phyloP scores from a whole-genome alignment of 2,797 vertebrate genomes.

The Bufotes viridis region DNA sequence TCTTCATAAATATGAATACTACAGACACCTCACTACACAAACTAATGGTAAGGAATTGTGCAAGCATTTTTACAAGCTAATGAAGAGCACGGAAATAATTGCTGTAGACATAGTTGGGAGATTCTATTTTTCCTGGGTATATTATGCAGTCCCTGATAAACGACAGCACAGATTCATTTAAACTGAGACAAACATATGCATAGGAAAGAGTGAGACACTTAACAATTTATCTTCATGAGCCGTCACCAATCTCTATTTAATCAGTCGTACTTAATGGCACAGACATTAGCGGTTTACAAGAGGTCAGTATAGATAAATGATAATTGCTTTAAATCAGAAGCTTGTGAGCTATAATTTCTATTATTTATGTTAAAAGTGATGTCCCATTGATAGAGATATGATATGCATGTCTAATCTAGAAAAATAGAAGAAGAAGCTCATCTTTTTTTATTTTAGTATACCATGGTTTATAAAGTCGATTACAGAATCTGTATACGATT shows the following conservation, averaged over 20 bases:
- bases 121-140: conserved; percentile 44
- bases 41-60: conserved; percentile 39
- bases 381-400: conserved; percentile 17
- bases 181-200: conserved; percentile 45
- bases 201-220: conserved; percentile 32
- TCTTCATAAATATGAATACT: conserved; percentile 58
- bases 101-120: conserved; percentile 44
- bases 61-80: conserved; percentile 41
- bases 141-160: conserved; percentile 57
- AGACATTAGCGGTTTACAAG: conserved; percentile 53
- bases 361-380: conserved; percentile 38
- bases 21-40: conserved; percentile 28
- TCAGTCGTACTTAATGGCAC: conserved; percentile 42
- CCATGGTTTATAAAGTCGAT: not conserved
- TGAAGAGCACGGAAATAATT: conserved; percentile 57
- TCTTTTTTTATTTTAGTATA: not conserved
- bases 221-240: conserved; percentile 59
- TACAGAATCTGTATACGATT: not conserved
- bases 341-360: conserved; percentile 23
- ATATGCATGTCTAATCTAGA: not conserved
- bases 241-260: conserved; percentile 48
- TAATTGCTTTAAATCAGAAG: conserved; percentile 35
- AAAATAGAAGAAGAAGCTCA: not conserved
- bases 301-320: conserved; percentile 55
- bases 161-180: conserved; percentile 46